Conservation (phyloP, 2,797 vertebrate genomes). For the Denticeps clupeoides region DNA sequence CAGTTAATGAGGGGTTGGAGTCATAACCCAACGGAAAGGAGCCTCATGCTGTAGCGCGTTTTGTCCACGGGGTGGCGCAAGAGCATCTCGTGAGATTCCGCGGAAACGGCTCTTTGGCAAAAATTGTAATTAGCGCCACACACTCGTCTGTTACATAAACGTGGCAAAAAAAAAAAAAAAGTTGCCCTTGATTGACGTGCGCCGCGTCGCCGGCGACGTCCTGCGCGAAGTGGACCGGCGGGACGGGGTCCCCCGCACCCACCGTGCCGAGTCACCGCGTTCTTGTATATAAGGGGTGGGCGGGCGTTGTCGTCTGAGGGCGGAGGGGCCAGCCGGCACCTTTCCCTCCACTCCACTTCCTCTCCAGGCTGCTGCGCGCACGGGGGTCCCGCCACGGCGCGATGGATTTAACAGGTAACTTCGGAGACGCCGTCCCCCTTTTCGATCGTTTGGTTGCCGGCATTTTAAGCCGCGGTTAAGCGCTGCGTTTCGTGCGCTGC, state of each 20-base stretch:
- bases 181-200: conserved; percentile 13
- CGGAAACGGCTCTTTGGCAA: conserved; percentile 19
- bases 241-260: not conserved
- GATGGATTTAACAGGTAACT: conserved; percentile 80
- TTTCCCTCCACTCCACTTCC: conserved; percentile 65
- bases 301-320: conserved; percentile 64
- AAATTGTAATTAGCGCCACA: conserved; percentile 41
- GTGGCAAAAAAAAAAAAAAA: conserved; percentile 22
- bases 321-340: conserved; percentile 60
- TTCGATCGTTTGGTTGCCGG: too few relatives aligned
- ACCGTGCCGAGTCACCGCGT: conserved; percentile 13
- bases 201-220: not conserved
- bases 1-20: not conserved
- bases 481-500: too few relatives aligned
- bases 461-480: too few relatives aligned
- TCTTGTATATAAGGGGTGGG: conserved; percentile 67
- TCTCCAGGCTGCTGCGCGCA: conserved; percentile 56
- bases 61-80: conserved; percentile 59
- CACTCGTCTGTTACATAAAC: conserved; percentile 29
- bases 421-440: too few relatives aligned
- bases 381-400: conserved; percentile 42
- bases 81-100: conserved; percentile 42
- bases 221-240: too few relatives aligned
- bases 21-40: too few relatives aligned
- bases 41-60: not conserved